These are phyloP conservation scores for Armadillidium nasatum DNA, from an alignment of 1,140 invertebrate genomes.

Conservation along the genomic window DNA sequence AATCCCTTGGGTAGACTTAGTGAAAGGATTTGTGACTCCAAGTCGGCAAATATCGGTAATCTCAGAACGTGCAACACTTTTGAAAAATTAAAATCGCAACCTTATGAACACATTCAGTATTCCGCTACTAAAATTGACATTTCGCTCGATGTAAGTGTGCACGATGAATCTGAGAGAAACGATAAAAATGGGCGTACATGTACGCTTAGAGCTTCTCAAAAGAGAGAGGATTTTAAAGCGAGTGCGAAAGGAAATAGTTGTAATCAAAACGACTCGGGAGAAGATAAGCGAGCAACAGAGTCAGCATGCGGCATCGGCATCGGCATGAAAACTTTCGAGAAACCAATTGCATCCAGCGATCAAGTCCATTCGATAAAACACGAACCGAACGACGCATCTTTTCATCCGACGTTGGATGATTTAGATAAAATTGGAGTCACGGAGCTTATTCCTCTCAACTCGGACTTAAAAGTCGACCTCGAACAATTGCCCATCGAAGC, in stretches of 20 bases:
- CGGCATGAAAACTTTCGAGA: conserved; percentile 1
- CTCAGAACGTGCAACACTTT: background rate
- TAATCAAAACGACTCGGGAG: background rate
- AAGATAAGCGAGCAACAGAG: background rate
- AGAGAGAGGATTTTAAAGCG: background rate
- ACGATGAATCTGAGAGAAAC: background rate
- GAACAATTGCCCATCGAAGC: conserved; percentile 30
- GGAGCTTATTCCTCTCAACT: conserved; percentile 41
- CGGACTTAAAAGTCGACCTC: conserved; percentile 42
- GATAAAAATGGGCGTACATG: background rate
- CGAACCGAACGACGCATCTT: background rate
- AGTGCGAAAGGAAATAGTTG: background rate
- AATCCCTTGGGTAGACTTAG: background rate
- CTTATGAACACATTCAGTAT: background rate
- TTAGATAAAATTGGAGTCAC: conserved; percentile 44
- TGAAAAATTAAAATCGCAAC: background rate
- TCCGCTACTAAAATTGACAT: background rate
- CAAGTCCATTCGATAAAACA: background rate
- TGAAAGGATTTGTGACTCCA: background rate
- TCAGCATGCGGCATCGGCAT: background rate
- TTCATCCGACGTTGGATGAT: conserved; percentile 39
- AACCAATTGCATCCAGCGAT: conserved; percentile 2
- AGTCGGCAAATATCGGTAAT: background rate
- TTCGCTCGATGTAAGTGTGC: background rate
- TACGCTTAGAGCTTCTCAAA: background rate